Conservation (phyloP, 2,888 invertebrate genomes). For the Orgyia antiqua region DNA sequence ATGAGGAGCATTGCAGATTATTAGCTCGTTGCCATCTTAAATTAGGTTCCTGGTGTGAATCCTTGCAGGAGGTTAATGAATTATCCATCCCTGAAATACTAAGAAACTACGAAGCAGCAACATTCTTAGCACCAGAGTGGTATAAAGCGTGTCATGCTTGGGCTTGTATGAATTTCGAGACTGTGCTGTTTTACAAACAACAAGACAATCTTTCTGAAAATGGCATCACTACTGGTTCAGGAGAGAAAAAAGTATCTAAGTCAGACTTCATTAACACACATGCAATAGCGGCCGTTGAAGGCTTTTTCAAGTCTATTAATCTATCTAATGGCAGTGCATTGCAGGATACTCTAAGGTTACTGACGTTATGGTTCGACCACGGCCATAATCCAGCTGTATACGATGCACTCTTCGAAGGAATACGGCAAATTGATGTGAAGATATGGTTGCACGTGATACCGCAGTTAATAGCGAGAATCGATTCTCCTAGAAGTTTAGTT, state of each 20-base stretch:
- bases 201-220: conserved; percentile 68
- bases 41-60: conserved; percentile 96
- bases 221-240: conserved; percentile 60
- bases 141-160: conserved; percentile 99
- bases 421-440: conserved; percentile 95
- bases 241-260: conserved; percentile 62
- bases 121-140: conserved; percentile 92
- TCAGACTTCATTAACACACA: conserved; percentile 72
- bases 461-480: conserved; percentile 98
- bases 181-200: conserved; percentile 83
- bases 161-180: conserved; percentile 99
- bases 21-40: conserved; percentile 93
- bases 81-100: conserved; percentile 85
- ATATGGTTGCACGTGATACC: conserved; percentile 99
- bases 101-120: conserved; percentile 88
- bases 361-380: conserved; percentile 99
- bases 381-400: conserved; percentile 95
- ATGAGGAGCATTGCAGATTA: conserved; percentile 75
- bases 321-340: conserved; percentile 94
- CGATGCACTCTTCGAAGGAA: conserved; percentile 94
- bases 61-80: conserved; percentile 89
- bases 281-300: conserved; percentile 95
- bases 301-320: conserved; percentile 96
- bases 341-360: conserved; percentile 94
- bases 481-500: conserved; percentile 92